Evolutionary conservation across 2,888 invertebrate genomes (phyloP).

Genomic region (Drosophila seclusa): DNA sequence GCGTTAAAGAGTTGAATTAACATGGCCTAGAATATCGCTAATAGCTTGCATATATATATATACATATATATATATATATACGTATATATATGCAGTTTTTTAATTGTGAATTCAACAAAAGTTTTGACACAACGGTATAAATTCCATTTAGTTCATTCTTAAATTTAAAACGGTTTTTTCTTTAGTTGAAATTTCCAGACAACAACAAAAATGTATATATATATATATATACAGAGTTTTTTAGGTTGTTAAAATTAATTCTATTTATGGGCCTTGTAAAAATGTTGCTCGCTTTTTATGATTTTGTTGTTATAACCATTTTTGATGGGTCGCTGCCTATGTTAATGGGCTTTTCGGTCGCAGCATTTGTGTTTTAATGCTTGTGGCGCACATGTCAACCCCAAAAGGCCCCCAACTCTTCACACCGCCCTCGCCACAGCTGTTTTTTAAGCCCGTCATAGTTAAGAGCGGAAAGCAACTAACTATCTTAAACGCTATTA

Average conservation of each 20-base stretch:
- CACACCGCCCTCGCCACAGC: slow-evolving; percentile 25
- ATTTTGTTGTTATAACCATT: slow-evolving; percentile 24
- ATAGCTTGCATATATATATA: slow-evolving; percentile 2
- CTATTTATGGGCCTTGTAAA: slow-evolving; percentile 1
- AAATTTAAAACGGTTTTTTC: not conserved
- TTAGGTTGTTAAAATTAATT: slow-evolving; percentile 1
- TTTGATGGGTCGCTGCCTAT: slow-evolving; percentile 58
- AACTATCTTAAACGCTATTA: slow-evolving; percentile 30
- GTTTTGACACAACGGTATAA: not conserved
- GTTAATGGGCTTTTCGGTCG: slow-evolving; percentile 54
- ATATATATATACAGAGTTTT: not conserved
- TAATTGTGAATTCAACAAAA: not conserved
- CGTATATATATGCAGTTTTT: not conserved
- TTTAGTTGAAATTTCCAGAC: not conserved
- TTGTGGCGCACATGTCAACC: slow-evolving; percentile 52
- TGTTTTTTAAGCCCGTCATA: slow-evolving; percentile 53
- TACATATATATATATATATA: not conserved
- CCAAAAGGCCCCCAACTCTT: slow-evolving; percentile 16
- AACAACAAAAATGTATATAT: not conserved
- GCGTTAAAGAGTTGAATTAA: slow-evolving; percentile 14
- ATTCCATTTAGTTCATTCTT: not conserved
- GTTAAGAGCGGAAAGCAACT: slow-evolving; percentile 38
- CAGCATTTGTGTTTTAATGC: slow-evolving; percentile 5
- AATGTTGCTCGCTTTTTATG: not conserved
- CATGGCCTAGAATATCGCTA: slow-evolving; percentile 25